Evolutionary conservation across 2,888 invertebrate genomes (phyloP).

Genomic region (Podabrus alpinus): DNA sequence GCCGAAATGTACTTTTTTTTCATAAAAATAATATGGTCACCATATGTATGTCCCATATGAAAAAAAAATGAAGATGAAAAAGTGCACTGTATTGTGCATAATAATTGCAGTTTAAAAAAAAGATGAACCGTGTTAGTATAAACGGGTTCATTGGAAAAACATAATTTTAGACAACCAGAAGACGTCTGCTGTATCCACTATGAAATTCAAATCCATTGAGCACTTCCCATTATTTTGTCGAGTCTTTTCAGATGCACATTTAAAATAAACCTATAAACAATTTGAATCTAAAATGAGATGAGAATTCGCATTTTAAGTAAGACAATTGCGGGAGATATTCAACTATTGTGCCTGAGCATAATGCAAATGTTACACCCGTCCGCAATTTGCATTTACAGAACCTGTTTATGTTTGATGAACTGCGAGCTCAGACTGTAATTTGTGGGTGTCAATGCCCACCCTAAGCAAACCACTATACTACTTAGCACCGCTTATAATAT

Average conservation of each 20-base stretch:
- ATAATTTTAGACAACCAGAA: too few species aligned
- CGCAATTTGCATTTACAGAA: slow-evolving; percentile 37
- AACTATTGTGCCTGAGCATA: slow-evolving; percentile 28
- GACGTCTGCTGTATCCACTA: too few species aligned
- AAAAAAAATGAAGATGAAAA: too few species aligned
- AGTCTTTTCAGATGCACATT: background rate
- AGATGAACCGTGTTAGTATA: too few species aligned
- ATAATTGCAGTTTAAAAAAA: too few species aligned
- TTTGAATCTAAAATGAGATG: slow-evolving; percentile 12
- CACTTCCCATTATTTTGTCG: background rate
- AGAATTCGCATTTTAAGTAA: slow-evolving; percentile 25
- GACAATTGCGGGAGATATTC: slow-evolving; percentile 25
- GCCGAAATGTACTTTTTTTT: too few species aligned
- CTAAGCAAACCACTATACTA: slow-evolving; percentile 26
- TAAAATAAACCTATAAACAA: slow-evolving; percentile 9
- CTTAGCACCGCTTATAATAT: slow-evolving; percentile 23
- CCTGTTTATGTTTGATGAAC: slow-evolving; percentile 40
- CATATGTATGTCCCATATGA: too few species aligned
- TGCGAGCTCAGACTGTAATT: slow-evolving; percentile 30
- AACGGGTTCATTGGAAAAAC: too few species aligned
- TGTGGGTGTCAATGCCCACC: slow-evolving; percentile 33
- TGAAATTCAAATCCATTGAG: background rate
- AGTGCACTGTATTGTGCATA: too few species aligned
- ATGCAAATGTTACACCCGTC: slow-evolving; percentile 37
- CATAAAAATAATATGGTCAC: too few species aligned